phyloP scores from a whole-genome alignment of 2,888 invertebrate genomes.

The Agonopterix arenella region DNA sequence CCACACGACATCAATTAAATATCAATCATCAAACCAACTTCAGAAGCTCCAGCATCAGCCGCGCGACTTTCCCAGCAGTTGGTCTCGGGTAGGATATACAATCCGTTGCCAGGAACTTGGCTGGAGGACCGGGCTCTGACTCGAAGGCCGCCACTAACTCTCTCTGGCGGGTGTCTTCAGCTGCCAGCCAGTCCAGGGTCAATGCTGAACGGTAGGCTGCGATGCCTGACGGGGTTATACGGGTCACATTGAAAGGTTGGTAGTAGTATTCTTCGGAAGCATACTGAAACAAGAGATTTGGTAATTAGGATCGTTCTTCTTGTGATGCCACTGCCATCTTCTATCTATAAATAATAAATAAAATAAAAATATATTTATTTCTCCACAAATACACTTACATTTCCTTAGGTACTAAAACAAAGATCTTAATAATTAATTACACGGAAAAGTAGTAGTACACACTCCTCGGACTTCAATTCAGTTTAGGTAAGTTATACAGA shows the following conservation, averaged over 20 bases:
- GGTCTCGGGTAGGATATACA: slow-evolving; percentile 48
- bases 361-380: too few species aligned
- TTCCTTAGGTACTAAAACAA: too few species aligned
- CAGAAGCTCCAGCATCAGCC: slow-evolving; percentile 52
- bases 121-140: slow-evolving; percentile 32
- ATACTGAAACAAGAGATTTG: not conserved
- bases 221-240: slow-evolving; percentile 38
- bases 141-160: slow-evolving; percentile 49
- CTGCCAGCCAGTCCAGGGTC: slow-evolving; percentile 57
- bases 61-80: slow-evolving; percentile 49
- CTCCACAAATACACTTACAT: too few species aligned
- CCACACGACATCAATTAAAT: too few species aligned
- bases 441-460: too few species aligned
- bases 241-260: slow-evolving; percentile 15
- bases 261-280: not conserved
- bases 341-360: too few species aligned
- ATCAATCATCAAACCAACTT: slow-evolving; percentile 29
- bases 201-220: slow-evolving; percentile 51
- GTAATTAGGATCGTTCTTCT: too few species aligned
- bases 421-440: too few species aligned
- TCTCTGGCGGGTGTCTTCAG: slow-evolving; percentile 50
- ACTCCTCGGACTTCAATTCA: too few species aligned
- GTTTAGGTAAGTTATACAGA: too few species aligned
- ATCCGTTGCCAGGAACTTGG: slow-evolving; percentile 34
- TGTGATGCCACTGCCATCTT: too few species aligned